A percentile compares a stretch with the other conserved stretches of the same genome.
These are phyloP conservation scores for Shargacucullia verbasci DNA, from an alignment of 2,888 invertebrate genomes.

Conservation along the genomic window DNA sequence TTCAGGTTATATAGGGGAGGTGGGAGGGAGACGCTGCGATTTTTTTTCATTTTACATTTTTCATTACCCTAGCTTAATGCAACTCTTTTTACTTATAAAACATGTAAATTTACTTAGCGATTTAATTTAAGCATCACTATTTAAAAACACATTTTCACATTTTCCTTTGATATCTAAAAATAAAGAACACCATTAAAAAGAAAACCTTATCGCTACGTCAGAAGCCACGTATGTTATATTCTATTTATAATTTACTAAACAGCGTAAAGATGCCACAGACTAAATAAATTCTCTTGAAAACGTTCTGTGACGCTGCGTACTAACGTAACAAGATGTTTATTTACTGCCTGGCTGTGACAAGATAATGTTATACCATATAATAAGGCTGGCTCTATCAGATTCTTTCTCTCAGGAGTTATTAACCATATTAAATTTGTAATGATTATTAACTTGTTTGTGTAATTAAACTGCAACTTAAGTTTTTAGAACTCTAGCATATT, in stretches of 20 bases:
- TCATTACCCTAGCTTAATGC: background rate
- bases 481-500: no score
- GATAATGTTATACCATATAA: constrained; percentile 6
- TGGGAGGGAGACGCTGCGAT: constrained; percentile 26
- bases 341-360: constrained; percentile 25
- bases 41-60: background rate
- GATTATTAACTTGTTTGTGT: no score
- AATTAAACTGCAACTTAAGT: no score
- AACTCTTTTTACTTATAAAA: background rate
- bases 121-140: background rate
- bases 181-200: no score
- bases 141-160: no score
- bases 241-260: constrained; percentile 35
- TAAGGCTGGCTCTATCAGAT: constrained; percentile 16
- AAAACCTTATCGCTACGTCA: constrained; percentile 1
- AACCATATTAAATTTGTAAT: no score
- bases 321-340: constrained; percentile 11
- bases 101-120: background rate
- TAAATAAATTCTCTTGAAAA: constrained; percentile 26
- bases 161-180: no score
- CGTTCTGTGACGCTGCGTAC: constrained; percentile 7
- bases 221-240: constrained; percentile 26
- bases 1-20: constrained; percentile 39
- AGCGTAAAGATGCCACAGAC: constrained; percentile 35
- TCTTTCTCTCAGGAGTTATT: constrained; percentile 6